Conservation (phyloP, 1,140 invertebrate genomes). For the Telenomus remus region DNA sequence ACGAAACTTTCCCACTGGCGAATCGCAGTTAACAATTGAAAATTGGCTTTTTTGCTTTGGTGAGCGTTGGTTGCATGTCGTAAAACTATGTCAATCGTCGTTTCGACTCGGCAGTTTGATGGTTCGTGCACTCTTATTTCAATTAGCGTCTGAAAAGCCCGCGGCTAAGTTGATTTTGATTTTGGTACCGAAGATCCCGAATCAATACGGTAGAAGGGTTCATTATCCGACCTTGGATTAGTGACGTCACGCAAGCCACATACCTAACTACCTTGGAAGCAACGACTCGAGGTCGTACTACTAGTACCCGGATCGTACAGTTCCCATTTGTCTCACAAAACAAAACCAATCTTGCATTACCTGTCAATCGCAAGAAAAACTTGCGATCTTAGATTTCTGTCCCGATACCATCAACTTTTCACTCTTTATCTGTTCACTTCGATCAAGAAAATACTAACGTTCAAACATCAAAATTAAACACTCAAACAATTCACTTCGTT, state of each 20-base stretch:
- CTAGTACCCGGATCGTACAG: conserved; percentile 43
- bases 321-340: conserved; percentile 36
- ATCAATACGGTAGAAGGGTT: conserved; percentile 58
- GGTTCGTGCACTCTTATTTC: no score
- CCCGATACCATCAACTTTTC: background rate
- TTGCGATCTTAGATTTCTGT: background rate
- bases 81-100: no score
- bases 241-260: conserved; percentile 68
- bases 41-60: no score
- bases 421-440: background rate
- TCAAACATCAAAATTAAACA: no score
- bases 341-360: conserved; percentile 9
- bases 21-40: no score
- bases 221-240: conserved; percentile 72
- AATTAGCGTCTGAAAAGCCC: no score
- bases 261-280: conserved; percentile 66
- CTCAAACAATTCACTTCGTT: no score
- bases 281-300: conserved; percentile 61
- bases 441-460: no score
- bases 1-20: no score
- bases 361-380: conserved; percentile 34
- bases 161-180: conserved; percentile 23
- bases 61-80: no score
- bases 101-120: no score
- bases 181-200: conserved; percentile 13